Evolutionary conservation across 2,113 vertebrate genomes (phyloP).

Genomic region (Craseonycteris thonglongyai): DNA sequence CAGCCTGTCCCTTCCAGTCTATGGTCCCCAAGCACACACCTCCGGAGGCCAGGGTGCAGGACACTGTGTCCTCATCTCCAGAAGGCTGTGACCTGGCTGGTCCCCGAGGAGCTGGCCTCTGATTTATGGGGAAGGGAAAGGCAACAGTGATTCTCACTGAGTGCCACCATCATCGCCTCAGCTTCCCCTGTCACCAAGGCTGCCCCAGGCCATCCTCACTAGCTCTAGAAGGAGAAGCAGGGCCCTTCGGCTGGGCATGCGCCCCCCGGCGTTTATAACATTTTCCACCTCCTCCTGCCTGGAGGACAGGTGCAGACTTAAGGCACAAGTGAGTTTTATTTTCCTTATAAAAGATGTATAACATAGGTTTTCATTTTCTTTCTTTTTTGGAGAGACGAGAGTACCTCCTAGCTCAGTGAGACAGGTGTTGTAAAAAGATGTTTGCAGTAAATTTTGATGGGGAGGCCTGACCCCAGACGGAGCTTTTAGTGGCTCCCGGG

Average conservation of each 20-base stretch:
- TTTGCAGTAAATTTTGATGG: constrained; percentile 64
- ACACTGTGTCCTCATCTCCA: neutral
- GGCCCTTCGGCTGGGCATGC: fast-evolving
- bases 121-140: neutral
- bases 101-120: neutral
- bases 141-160: fast-evolving
- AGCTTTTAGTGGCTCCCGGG: constrained; percentile 9
- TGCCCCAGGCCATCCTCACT: neutral
- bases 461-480: constrained; percentile 31
- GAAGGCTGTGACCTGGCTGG: neutral
- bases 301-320: neutral
- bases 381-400: constrained; percentile 25
- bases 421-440: constrained; percentile 61
- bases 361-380: constrained; percentile 48
- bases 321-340: constrained; percentile 52
- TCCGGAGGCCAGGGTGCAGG: neutral
- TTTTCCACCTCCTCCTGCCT: neutral
- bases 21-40: neutral
- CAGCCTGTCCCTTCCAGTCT: neutral
- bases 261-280: fast-evolving
- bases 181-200: neutral
- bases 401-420: constrained; percentile 58
- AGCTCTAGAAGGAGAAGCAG: neutral
- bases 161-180: fast-evolving
- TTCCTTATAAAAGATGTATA: constrained; percentile 41